Conservation (phyloP, 1,140 invertebrate species). For the Pararge aegeria region DNA sequence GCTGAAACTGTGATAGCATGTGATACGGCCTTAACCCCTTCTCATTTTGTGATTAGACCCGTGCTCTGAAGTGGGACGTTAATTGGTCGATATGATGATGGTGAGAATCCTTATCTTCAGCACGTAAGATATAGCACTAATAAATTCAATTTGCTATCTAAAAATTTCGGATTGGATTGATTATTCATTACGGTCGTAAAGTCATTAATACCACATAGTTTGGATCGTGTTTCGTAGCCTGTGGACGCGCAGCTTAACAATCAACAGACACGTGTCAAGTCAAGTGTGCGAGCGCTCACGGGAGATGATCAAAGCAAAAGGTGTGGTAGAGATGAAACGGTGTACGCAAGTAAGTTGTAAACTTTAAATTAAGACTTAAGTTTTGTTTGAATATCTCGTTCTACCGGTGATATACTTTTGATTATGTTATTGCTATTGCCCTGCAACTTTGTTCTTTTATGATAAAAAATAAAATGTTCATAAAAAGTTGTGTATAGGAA, state of each 20-base stretch:
- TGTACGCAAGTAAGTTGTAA: not conserved
- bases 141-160: no score
- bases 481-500: no score
- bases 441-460: no score
- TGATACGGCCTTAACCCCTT: no score
- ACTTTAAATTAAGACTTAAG: conserved; percentile 6
- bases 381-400: not conserved
- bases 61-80: no score
- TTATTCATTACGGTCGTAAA: not conserved
- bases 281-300: conserved; percentile 5
- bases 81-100: no score
- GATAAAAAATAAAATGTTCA: no score
- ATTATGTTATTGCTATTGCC: not conserved
- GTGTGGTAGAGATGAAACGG: conserved; percentile 9
- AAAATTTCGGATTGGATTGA: no score
- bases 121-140: no score
- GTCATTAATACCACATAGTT: not conserved
- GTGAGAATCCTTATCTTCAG: no score
- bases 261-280: conserved; percentile 14
- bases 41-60: no score
- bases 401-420: not conserved
- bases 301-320: conserved; percentile 11
- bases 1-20: no score
- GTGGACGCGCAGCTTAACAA: conserved; percentile 2
- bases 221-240: not conserved